These are phyloP conservation scores for Mesocentrotus franciscanus DNA, from an alignment of 53 echinoderm and acorn worm species.

Conservation along the genomic window DNA sequence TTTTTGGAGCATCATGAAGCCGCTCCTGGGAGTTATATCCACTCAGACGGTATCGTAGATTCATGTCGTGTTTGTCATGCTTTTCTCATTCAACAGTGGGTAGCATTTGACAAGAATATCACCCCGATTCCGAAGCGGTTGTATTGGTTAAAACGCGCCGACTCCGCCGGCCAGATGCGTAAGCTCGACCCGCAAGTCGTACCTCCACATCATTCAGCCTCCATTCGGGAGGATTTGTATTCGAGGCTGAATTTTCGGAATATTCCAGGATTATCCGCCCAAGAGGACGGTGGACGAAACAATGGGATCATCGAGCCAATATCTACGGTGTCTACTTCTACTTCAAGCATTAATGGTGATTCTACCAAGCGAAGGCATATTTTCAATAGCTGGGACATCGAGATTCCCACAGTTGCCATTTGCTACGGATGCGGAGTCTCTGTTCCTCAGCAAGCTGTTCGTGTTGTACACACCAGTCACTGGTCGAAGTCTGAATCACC, in stretches of 20 bases:
- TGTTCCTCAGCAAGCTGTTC: conserved; percentile 75
- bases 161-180: conserved; percentile 72
- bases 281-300: conserved; percentile 64
- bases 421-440: conserved; percentile 92
- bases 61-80: conserved; percentile 94
- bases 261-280: conserved; percentile 64
- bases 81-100: conserved; percentile 94
- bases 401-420: conserved; percentile 83
- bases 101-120: conserved; percentile 90
- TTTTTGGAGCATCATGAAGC: conserved; percentile 97
- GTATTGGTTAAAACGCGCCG: conserved; percentile 94
- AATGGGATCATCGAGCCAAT: conserved; percentile 61
- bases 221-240: conserved; percentile 82
- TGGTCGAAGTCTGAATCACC: conserved; percentile 99
- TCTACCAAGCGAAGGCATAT: conserved; percentile 70
- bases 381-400: conserved; percentile 80
- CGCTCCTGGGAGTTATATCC: conserved; percentile 78
- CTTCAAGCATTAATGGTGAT: conserved; percentile 41
- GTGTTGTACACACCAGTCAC: conserved; percentile 96
- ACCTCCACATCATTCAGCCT: conserved; percentile 65
- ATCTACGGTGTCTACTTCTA: conserved; percentile 55
- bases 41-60: conserved; percentile 83
- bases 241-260: conserved; percentile 81
- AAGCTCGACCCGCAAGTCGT: conserved; percentile 83
- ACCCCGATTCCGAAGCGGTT: conserved; percentile 96